phyloP scores from a whole-genome alignment of 2,797 vertebrate species.

The Ammospiza maritima region DNA sequence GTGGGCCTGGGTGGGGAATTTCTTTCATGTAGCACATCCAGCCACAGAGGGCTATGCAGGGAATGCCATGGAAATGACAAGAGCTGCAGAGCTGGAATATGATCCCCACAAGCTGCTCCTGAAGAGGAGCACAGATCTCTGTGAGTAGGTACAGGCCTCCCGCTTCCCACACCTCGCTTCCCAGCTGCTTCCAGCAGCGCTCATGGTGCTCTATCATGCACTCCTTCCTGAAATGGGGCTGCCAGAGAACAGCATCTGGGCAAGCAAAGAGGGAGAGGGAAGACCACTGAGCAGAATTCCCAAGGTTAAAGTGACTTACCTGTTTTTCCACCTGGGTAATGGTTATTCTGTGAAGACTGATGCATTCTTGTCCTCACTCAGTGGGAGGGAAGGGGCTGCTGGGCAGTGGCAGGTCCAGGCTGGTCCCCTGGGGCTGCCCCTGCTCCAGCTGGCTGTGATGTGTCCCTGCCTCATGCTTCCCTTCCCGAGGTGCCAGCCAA shows the following conservation, averaged over 20 bases:
- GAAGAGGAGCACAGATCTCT: not conserved
- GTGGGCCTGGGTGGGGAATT: not conserved
- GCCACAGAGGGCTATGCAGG: not conserved
- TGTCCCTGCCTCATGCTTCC: not conserved
- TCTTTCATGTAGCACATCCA: not conserved
- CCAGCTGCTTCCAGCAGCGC: not conserved
- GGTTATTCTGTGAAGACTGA: not conserved
- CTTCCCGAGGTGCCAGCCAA: not conserved
- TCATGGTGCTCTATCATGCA: not conserved
- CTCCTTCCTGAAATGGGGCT: not conserved
- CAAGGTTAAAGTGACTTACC: not conserved
- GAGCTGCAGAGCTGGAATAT: not conserved
- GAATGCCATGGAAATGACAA: not conserved
- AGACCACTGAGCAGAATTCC: not conserved
- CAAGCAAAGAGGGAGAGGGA: not conserved
- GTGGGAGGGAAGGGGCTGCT: not conserved
- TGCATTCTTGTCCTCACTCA: not conserved
- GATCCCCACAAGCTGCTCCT: not conserved
- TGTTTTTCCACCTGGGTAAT: not conserved
- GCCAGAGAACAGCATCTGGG: not conserved
- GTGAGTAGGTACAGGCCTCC: not conserved
- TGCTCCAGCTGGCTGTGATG: not conserved
- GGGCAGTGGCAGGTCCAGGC: not conserved
- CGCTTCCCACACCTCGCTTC: accelerated
- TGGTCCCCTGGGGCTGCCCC: not conserved